Evolutionary conservation across 2,888 invertebrate species (phyloP).

Genomic region (Diadegma fenestrale): DNA sequence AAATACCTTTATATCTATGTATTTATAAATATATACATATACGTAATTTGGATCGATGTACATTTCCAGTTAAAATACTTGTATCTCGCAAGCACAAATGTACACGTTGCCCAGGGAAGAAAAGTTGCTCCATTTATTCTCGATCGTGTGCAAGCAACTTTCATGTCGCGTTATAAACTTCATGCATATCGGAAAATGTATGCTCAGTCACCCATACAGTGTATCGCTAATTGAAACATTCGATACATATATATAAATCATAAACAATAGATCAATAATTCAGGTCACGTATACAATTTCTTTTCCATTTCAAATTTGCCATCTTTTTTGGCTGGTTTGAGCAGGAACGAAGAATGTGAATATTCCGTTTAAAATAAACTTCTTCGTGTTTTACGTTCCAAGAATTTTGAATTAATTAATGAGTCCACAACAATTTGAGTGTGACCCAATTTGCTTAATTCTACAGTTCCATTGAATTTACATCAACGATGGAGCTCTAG

Average conservation of each 20-base stretch:
- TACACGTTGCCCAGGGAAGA: not conserved
- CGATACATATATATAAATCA: not conserved
- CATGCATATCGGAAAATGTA: not conserved
- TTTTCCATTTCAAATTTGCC: too few relatives aligned
- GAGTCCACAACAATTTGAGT: too few relatives aligned
- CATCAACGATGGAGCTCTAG: too few relatives aligned
- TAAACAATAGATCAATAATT: not conserved
- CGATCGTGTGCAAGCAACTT: slow-evolving; percentile 4
- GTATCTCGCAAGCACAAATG: not conserved
- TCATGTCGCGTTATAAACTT: not conserved
- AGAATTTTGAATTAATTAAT: too few relatives aligned
- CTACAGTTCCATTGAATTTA: too few relatives aligned
- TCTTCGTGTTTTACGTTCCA: too few relatives aligned
- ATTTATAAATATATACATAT: not conserved
- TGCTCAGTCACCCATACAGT: not conserved
- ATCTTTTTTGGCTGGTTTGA: too few relatives aligned
- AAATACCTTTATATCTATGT: not conserved
- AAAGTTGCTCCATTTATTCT: slow-evolving; percentile 25
- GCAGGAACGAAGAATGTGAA: too few relatives aligned
- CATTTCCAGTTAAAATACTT: not conserved
- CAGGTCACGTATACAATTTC: not conserved
- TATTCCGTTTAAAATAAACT: too few relatives aligned
- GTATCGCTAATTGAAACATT: not conserved
- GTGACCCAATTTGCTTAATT: too few relatives aligned
- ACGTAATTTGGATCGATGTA: slow-evolving; percentile 8